These are phyloP conservation scores for Rhyzopertha dominica DNA, from an alignment of 1,140 invertebrate species.

Conservation along the genomic window DNA sequence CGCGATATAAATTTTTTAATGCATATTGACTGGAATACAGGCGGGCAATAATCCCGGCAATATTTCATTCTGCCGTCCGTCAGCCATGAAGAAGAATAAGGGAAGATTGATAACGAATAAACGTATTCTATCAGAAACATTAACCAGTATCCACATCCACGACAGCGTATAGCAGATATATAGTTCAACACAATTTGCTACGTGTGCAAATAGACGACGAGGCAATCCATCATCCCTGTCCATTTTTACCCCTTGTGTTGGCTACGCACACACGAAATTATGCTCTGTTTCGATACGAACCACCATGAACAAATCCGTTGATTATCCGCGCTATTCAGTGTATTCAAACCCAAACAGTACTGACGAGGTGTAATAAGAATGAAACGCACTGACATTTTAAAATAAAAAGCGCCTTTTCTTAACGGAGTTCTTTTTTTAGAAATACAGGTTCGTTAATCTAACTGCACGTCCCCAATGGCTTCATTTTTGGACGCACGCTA, in stretches of 20 bases:
- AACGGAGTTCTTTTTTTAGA: background rate
- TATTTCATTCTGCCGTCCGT: constrained; percentile 11
- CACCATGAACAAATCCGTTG: too few species aligned
- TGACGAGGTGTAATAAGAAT: too few species aligned
- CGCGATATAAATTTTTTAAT: constrained; percentile 15
- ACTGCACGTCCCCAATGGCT: constrained; percentile 4
- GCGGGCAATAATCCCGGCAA: constrained; percentile 12
- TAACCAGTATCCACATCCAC: constrained; percentile 14
- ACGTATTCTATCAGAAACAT: constrained; percentile 18
- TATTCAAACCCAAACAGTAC: too few species aligned
- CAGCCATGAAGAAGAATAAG: constrained; percentile 1
- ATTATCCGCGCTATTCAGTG: too few species aligned
- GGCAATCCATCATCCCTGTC: constrained; percentile 22
- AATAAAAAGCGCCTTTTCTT: constrained; percentile 9
- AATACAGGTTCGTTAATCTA: background rate
- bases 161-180: constrained; percentile 17
- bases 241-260: constrained; percentile 23
- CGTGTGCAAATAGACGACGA: constrained; percentile 19
- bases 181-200: constrained; percentile 21
- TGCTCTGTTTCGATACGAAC: too few species aligned
- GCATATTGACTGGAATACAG: constrained; percentile 7
- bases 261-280: too few species aligned
- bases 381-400: constrained; percentile 26
- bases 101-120: constrained; percentile 16
- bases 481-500: background rate